Percentiles rank a stretch among this genome's conserved stretches.
Evolutionary conservation across 2,888 invertebrate species (phyloP).

Genomic region (Allolobophora icterica): DNA sequence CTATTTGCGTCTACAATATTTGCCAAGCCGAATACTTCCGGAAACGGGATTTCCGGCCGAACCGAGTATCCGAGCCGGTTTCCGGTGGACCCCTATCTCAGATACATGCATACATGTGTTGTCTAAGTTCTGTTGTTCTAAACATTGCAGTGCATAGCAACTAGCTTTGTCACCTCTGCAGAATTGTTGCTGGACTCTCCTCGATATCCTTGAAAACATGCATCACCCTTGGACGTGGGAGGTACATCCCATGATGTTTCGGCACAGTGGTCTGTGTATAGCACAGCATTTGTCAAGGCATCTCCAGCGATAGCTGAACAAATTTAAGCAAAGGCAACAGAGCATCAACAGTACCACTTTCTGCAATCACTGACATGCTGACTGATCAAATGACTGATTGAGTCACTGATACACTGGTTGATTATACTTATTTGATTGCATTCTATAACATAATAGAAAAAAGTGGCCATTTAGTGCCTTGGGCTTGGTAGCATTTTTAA

Average conservation of each 20-base stretch:
- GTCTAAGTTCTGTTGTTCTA: background rate
- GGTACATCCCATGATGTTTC: background rate
- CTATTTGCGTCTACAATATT: no score
- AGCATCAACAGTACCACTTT: background rate
- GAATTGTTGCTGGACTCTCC: no score
- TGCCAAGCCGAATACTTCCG: no score
- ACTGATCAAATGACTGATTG: background rate
- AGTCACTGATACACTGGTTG: background rate
- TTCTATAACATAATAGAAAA: no score
- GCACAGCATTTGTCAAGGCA: background rate
- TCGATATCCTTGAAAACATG: background rate
- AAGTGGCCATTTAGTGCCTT: no score
- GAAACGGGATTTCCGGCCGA: no score
- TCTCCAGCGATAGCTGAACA: background rate
- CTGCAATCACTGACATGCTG: background rate
- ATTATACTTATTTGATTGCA: no score
- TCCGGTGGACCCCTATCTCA: no score
- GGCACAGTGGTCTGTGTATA: background rate
- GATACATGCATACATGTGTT: no score
- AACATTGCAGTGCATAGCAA: background rate
- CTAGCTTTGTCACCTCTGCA: background rate
- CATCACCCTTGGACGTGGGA: background rate
- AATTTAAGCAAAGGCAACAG: background rate
- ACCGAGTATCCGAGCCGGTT: no score
- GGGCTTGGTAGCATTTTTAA: no score